Conservation (phyloP, 1,140 invertebrate species). For the Sitophilus oryzae region DNA sequence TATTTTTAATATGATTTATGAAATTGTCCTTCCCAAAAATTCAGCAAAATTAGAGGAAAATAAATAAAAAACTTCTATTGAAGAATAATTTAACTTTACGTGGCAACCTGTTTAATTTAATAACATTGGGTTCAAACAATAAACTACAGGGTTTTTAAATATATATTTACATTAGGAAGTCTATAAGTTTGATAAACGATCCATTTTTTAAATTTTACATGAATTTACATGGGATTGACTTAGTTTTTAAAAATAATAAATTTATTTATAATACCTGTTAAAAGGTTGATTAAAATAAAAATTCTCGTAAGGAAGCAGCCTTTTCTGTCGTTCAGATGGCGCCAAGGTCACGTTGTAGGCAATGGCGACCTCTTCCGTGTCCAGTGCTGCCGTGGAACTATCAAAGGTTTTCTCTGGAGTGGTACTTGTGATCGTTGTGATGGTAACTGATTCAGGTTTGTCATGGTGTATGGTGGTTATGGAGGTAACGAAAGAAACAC, state of each 20-base stretch:
- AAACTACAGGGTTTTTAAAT: too few relatives aligned
- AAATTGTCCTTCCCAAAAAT: too few relatives aligned
- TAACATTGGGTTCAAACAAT: too few relatives aligned
- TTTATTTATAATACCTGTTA: conserved; percentile 13
- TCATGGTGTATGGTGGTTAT: conserved; percentile 40
- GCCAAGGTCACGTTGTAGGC: conserved; percentile 24
- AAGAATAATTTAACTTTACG: too few relatives aligned
- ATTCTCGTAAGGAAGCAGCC: conserved; percentile 74
- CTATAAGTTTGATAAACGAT: too few relatives aligned
- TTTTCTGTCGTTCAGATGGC: conserved; percentile 55
- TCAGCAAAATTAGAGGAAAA: too few relatives aligned
- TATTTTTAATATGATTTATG: too few relatives aligned
- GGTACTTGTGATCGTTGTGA: conserved; percentile 21
- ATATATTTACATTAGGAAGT: too few relatives aligned
- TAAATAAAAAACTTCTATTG: too few relatives aligned
- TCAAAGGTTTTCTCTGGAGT: conserved; percentile 11
- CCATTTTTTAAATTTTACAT: too few relatives aligned
- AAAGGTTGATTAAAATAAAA: conserved; percentile 57
- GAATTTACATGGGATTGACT: too few relatives aligned
- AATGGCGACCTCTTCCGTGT: neutral
- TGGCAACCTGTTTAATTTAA: too few relatives aligned
- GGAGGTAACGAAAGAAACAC: neutral
- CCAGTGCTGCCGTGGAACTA: conserved; percentile 7
- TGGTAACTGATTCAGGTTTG: conserved; percentile 33
- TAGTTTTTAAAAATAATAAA: neutral